phyloP scores from a whole-genome alignment of 2,888 invertebrate species.

The Machimus atricapillus region DNA sequence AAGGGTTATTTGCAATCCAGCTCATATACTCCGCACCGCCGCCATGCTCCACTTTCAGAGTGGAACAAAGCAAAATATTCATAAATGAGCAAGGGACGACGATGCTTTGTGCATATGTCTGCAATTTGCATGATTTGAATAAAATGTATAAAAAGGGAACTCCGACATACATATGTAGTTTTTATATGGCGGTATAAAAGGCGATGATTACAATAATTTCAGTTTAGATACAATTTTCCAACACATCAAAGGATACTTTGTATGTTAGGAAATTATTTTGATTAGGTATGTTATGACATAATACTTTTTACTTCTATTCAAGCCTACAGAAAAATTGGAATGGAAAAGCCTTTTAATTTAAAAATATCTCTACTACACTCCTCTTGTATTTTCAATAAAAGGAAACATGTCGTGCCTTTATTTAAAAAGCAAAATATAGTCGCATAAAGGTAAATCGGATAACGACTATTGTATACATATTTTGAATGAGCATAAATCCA shows the following conservation, averaged over 20 bases:
- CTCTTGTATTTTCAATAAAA: no score
- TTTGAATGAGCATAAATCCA: no score
- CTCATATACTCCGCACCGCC: background rate
- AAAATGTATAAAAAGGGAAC: background rate
- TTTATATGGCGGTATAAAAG: background rate
- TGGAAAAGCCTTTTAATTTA: background rate
- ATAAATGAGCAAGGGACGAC: background rate
- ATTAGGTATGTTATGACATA: background rate
- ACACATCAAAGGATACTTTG: background rate
- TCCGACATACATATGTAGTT: background rate
- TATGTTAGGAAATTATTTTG: background rate
- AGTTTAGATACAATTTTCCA: background rate
- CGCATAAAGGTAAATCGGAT: no score
- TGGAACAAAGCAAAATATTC: background rate
- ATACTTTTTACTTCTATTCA: background rate
- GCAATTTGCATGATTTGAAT: background rate
- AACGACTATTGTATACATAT: no score
- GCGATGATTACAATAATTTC: background rate
- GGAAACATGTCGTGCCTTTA: no score
- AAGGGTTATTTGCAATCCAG: background rate
- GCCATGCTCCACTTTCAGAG: background rate
- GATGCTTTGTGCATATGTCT: background rate
- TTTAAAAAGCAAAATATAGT: no score
- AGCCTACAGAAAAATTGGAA: background rate
- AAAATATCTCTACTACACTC: no score